Conservation (phyloP, 2,888 invertebrate genomes). For the Chironomus tentans region DNA sequence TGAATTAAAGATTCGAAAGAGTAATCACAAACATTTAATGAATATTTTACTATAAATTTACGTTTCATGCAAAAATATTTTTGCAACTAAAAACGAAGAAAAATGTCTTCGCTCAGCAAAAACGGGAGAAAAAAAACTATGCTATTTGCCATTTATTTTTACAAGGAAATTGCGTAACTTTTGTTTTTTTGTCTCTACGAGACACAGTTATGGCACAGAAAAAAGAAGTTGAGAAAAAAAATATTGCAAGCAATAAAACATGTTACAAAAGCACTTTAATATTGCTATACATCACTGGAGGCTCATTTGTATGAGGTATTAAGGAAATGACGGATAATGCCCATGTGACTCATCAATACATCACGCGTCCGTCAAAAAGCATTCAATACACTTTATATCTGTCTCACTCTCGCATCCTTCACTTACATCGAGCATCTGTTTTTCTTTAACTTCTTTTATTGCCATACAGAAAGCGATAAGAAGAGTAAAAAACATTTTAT, state of each 20-base stretch:
- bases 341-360: neutral
- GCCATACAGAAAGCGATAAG: too few species aligned
- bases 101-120: neutral
- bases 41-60: too few species aligned
- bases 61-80: too few species aligned
- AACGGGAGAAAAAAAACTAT: neutral
- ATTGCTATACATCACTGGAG: neutral
- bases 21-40: too few species aligned
- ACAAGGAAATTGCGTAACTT: neutral
- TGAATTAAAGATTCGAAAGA: too few species aligned
- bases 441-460: neutral
- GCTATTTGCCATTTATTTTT: neutral
- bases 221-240: neutral
- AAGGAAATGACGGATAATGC: neutral
- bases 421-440: conserved; percentile 14
- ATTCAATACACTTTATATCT: too few species aligned
- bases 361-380: too few species aligned
- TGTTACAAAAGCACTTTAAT: neutral
- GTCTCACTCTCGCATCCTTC: neutral
- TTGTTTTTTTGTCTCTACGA: neutral
- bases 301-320: too few species aligned
- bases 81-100: too few species aligned
- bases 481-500: neutral
- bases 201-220: neutral
- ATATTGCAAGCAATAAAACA: neutral